These are phyloP conservation scores for Onychorhynchus coronatus DNA, from an alignment of 2,113 vertebrate species.

Conservation along the genomic window DNA sequence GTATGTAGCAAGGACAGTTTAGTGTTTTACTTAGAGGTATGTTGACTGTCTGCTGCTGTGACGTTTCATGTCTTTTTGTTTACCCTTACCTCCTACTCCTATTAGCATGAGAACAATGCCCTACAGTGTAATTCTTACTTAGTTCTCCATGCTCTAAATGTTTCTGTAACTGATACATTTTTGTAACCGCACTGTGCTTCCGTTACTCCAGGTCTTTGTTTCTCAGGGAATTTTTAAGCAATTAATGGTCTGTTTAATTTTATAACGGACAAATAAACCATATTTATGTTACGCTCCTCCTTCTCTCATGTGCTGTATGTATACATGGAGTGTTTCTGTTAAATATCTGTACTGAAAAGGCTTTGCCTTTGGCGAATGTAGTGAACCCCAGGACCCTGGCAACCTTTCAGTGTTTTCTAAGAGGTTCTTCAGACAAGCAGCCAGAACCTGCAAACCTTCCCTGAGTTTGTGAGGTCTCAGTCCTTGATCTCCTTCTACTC, in stretches of 20 bases:
- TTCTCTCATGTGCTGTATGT: background rate
- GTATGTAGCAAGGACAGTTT: background rate
- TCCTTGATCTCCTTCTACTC: background rate
- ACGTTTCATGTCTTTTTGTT: background rate
- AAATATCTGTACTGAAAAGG: background rate
- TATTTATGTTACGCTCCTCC: background rate
- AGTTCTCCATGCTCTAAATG: background rate
- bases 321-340: background rate
- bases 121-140: background rate
- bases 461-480: background rate
- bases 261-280: background rate
- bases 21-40: background rate
- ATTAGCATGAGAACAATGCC: background rate
- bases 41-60: background rate
- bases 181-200: background rate
- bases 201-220: background rate
- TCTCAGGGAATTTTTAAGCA: background rate
- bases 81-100: background rate
- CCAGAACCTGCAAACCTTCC: background rate
- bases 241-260: background rate
- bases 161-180: background rate
- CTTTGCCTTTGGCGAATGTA: background rate
- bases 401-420: background rate
- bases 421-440: background rate
- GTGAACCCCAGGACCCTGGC: background rate